Conservation (phyloP, 2,113 vertebrate species). For the Tautogolabrus adspersus region DNA sequence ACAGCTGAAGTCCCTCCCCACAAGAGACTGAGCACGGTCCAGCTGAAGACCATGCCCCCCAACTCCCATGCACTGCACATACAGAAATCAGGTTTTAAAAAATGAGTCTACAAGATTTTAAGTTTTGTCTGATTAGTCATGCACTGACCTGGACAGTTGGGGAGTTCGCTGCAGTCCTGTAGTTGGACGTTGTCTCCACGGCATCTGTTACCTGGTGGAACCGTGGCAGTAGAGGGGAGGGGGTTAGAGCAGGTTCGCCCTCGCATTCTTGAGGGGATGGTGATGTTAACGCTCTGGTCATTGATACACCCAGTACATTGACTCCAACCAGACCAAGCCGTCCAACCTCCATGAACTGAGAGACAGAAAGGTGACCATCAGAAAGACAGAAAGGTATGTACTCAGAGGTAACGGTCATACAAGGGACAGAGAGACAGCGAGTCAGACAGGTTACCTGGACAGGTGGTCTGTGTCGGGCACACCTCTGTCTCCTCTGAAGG, state of each 20-base stretch:
- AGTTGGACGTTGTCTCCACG: not conserved
- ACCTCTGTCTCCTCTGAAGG: constrained; percentile 11
- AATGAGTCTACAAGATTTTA: too few relatives aligned
- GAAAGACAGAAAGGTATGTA: not conserved
- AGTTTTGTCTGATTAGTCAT: fast-evolving
- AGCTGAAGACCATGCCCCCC: constrained; percentile 62
- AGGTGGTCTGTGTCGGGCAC: constrained; percentile 27
- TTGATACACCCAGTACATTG: constrained; percentile 60
- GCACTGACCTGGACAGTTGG: constrained; percentile 69
- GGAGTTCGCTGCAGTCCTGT: constrained; percentile 56
- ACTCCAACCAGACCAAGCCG: constrained; percentile 56
- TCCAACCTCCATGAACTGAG: constrained; percentile 73
- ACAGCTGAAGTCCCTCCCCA: constrained; percentile 71
- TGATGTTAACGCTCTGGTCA: not conserved
- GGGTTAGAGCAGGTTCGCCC: constrained; percentile 61
- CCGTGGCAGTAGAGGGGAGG: constrained; percentile 42
- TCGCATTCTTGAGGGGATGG: not conserved
- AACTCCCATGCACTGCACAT: constrained; percentile 66
- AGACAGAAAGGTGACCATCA: not conserved
- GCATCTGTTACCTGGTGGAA: constrained; percentile 51
- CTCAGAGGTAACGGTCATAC: not conserved
- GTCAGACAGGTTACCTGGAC: constrained; percentile 59
- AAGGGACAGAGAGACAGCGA: not conserved
- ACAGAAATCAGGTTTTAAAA: not conserved
- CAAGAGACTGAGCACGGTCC: constrained; percentile 59